Base-by-base conservation (phyloP, 2,888 invertebrate genomes). In the Acronicta psi region DNA sequence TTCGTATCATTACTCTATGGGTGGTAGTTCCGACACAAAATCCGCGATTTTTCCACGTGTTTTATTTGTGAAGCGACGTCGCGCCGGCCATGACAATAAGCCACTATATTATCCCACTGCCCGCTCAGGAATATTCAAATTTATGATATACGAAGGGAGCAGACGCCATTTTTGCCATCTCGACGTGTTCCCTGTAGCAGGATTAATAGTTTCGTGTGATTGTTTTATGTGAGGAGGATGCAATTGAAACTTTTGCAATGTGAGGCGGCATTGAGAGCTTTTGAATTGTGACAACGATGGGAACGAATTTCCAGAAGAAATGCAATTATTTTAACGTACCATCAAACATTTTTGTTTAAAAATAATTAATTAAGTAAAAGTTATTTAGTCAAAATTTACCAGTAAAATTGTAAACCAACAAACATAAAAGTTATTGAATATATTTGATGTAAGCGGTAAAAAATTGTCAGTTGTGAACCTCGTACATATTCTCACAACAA, bases 111-210 rank as follows among this genome's bases (percentile, higher is more conserved):
- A 93, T 89, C 81, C 77, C 74, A 45, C 85, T 86, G 57, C 34
- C 43, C 36, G 69, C 90, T 83, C 85, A 81, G 86, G 88, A 90
- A 91, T 90, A 91, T 92, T 92, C 88, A 92, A 90, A 93, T 93
- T 93, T 93, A 93, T 93, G 92, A 93, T 79, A 81, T 87, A 86
- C 85, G 80, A 85, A 68, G 68, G 68, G 68, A 69, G 14, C 51
- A 65, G 75, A 73, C 86, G 85, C 87, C 83, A 81, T 82, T 86
- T 84, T 80, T 83, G 81, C 83, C 75, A 80, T 80, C 76, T 77
- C 77, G 63, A 73, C 73, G 73, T 81, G 81, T 77, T 81, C 72
- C 65, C 53, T 73, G 76, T 72, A 71, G 65, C 71, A 77, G 77
- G 73, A 81, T 80, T 84, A 84, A 81, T 84, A 81, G 80, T 78